phyloP scores from a whole-genome alignment of 2,888 invertebrate genomes.

The Habroteleia sp. region DNA sequence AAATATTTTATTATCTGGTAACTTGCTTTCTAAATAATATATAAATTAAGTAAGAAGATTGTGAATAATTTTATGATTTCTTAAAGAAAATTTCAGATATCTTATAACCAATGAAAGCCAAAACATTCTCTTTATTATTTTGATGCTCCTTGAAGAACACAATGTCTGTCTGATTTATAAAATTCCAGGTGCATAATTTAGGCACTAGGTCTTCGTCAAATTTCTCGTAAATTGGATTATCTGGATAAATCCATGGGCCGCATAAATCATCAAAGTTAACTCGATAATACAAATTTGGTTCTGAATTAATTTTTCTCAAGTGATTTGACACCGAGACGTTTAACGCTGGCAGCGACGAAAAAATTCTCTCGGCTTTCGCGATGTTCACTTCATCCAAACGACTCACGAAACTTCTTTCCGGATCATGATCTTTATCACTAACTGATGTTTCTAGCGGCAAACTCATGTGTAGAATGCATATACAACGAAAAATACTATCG shows the following conservation, averaged over 20 bases:
- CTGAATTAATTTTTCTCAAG: conserved; percentile 56
- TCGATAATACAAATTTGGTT: conserved; percentile 66
- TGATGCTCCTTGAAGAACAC: conserved; percentile 67
- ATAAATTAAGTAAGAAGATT: conserved; percentile 7
- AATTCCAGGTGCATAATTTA: conserved; percentile 69
- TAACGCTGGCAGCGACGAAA: conserved; percentile 54
- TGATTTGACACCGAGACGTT: neutral
- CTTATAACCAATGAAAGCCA: conserved; percentile 68
- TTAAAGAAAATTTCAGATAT: neutral
- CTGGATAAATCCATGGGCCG: conserved; percentile 68
- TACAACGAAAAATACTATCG: too few species aligned
- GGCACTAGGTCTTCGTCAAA: conserved; percentile 59
- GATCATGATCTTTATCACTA: conserved; percentile 2
- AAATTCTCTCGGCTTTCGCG: conserved; percentile 49
- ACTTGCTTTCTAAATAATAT: conserved; percentile 64
- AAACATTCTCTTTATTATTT: conserved; percentile 65
- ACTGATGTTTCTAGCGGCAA: neutral
- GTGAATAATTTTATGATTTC: neutral
- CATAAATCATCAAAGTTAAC: conserved; percentile 72
- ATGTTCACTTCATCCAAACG: neutral
- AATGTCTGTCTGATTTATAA: conserved; percentile 68
- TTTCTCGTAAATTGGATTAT: conserved; percentile 63
- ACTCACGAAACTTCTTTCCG: neutral
- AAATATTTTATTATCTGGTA: conserved; percentile 60
- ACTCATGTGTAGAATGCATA: too few species aligned